Evolutionary conservation across 2,797 vertebrate species (phyloP).

Genomic region (Liparis tanakae): DNA sequence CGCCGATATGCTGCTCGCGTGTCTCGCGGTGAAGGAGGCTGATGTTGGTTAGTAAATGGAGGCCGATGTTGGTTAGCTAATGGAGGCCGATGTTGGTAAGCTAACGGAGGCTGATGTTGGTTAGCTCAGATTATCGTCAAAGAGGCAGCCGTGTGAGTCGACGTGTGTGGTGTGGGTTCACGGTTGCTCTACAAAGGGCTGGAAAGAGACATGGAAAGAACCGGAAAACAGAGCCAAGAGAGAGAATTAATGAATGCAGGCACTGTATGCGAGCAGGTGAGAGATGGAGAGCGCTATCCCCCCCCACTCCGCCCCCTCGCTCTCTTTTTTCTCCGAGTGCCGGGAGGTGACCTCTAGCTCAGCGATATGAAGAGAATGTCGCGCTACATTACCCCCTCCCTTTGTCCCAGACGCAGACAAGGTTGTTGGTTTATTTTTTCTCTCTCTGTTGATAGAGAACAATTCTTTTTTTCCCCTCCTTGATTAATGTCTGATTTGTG

Average conservation of each 20-base stretch:
- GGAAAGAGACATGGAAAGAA: slow-evolving; percentile 59
- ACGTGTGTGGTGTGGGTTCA: slow-evolving; percentile 20
- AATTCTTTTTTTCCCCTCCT: slow-evolving; percentile 56
- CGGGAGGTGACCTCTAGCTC: slow-evolving; percentile 78
- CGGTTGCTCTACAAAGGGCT: slow-evolving; percentile 14
- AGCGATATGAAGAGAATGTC: slow-evolving; percentile 80
- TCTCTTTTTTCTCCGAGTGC: slow-evolving; percentile 49
- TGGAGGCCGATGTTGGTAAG: slow-evolving; percentile 17
- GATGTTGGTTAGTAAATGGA: slow-evolving; percentile 13
- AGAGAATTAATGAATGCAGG: slow-evolving; percentile 65
- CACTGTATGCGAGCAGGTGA: slow-evolving; percentile 70
- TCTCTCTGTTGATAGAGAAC: slow-evolving; percentile 66
- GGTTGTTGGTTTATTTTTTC: slow-evolving; percentile 68
- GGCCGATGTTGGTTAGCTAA: slow-evolving; percentile 15
- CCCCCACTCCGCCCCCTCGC: not conserved
- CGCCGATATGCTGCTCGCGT: not conserved
- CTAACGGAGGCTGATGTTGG: slow-evolving; percentile 14
- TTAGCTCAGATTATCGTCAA: slow-evolving; percentile 27
- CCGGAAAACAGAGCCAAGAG: slow-evolving; percentile 27
- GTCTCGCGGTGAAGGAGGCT: slow-evolving; percentile 15
- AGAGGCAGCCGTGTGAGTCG: slow-evolving; percentile 7
- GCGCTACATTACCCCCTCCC: slow-evolving; percentile 76
- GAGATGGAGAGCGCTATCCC: slow-evolving; percentile 63
- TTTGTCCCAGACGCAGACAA: slow-evolving; percentile 63
- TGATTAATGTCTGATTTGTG: slow-evolving; percentile 73